Evolutionary conservation across 2,113 vertebrate species (phyloP).

Genomic region (Raphicerus campestris): DNA sequence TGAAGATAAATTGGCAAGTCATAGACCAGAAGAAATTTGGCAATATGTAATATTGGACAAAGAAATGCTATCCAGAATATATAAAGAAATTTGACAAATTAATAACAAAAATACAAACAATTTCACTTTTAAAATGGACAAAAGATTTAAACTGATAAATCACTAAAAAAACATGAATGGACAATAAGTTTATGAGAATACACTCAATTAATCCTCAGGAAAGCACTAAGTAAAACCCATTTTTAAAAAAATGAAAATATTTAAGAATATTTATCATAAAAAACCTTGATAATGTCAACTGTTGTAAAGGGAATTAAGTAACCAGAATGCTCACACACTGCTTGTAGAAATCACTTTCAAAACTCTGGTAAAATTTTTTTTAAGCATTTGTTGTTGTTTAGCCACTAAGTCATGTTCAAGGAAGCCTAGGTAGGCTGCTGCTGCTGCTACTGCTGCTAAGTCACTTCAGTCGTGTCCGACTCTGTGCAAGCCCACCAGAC

Average conservation of each 20-base stretch:
- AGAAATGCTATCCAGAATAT: not conserved
- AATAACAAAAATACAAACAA: not conserved
- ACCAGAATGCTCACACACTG: rapidly evolving
- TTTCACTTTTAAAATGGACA: not conserved
- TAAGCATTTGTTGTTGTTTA: not conserved
- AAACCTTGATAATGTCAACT: not conserved
- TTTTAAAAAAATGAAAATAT: not conserved
- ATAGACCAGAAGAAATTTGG: not conserved
- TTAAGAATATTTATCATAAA: not conserved
- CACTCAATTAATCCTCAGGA: not conserved
- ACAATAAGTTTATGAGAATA: not conserved
- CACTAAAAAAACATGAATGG: not conserved
- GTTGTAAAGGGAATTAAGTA: not conserved
- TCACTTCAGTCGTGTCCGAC: too few species aligned
- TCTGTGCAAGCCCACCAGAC: too few species aligned
- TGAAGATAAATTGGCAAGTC: not conserved
- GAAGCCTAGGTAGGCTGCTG: not conserved
- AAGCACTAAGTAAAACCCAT: not conserved
- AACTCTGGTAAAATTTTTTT: not conserved
- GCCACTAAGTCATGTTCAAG: not conserved
- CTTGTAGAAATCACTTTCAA: not conserved
- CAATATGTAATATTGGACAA: not conserved
- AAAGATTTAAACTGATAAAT: not conserved
- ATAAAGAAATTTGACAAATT: not conserved
- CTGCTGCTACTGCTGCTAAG: too few species aligned